phyloP scores from a whole-genome alignment of 2,888 invertebrate genomes.

The Strigamia maritima region DNA sequence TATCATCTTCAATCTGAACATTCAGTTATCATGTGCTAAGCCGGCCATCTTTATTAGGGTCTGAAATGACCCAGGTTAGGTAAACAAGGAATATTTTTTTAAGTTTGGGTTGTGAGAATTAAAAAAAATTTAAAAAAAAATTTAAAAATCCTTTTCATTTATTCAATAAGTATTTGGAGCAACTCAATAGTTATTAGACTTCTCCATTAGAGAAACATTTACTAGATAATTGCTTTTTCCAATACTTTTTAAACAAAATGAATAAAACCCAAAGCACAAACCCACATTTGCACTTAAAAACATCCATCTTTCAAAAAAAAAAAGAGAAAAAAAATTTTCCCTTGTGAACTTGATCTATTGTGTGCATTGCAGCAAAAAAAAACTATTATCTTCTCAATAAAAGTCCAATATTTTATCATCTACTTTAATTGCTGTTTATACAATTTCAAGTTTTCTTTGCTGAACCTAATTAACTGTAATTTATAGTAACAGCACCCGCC shows the following conservation, averaged over 20 bases:
- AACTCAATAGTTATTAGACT: not conserved
- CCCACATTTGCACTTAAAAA: slow-evolving; percentile 10
- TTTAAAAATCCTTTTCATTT: not conserved
- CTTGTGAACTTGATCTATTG: not conserved
- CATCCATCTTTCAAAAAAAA: not conserved
- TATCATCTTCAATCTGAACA: no score
- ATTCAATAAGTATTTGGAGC: not conserved
- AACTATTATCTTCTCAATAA: slow-evolving; percentile 15
- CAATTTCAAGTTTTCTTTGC: not conserved
- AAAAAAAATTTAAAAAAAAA: not conserved
- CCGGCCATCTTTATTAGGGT: no score
- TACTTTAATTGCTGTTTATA: slow-evolving; percentile 10
- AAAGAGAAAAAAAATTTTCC: not conserved
- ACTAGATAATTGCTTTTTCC: slow-evolving; percentile 15
- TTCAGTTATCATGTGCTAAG: no score
- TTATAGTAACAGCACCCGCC: not conserved
- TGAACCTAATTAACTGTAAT: not conserved
- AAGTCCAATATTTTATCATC: not conserved
- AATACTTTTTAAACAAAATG: not conserved
- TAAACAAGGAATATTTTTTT: no score
- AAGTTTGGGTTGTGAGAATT: no score
- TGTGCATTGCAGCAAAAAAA: not conserved
- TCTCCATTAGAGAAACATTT: slow-evolving; percentile 15
- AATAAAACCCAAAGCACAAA: not conserved
- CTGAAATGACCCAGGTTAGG: no score